Evolutionary conservation across 2,888 invertebrate species (phyloP).

Genomic region (Julus scanicus): DNA sequence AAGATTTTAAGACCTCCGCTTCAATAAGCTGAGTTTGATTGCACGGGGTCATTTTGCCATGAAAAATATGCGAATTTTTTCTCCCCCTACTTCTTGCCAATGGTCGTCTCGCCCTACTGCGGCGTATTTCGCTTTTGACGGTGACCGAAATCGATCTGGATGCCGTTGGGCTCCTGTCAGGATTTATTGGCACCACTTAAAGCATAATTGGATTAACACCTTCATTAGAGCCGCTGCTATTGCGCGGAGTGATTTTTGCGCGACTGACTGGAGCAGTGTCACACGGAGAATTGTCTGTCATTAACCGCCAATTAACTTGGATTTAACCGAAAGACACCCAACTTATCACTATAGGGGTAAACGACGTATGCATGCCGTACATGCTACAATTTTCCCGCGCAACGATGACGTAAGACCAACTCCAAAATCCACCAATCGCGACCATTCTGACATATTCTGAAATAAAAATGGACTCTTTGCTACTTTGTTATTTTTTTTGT

Average conservation of each 20-base stretch:
- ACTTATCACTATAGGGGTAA: conserved; percentile 11
- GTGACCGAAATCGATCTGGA: conserved; percentile 41
- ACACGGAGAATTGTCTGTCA: conserved; percentile 50
- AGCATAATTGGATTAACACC: conserved; percentile 54
- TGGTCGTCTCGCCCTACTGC: neutral
- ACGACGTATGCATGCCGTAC: neutral
- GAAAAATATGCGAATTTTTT: neutral
- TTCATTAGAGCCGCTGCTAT: conserved; percentile 50
- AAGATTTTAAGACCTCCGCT: too few relatives aligned
- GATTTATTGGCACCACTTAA: conserved; percentile 54
- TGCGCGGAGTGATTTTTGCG: conserved; percentile 50
- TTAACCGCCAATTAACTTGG: conserved; percentile 52
- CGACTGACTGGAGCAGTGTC: conserved; percentile 48
- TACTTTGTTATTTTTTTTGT: too few relatives aligned
- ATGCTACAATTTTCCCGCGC: neutral
- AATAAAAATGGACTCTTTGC: too few relatives aligned
- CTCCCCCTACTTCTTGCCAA: neutral
- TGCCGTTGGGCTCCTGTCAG: conserved; percentile 30
- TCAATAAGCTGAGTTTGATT: too few relatives aligned
- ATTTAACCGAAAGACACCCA: conserved; percentile 44
- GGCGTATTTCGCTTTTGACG: neutral
- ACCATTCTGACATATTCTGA: neutral
- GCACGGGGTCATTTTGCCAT: neutral
- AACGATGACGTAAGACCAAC: neutral
- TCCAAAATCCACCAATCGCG: neutral